phyloP scores from a whole-genome alignment of 2,888 invertebrate genomes.

The Acleris emargana region DNA sequence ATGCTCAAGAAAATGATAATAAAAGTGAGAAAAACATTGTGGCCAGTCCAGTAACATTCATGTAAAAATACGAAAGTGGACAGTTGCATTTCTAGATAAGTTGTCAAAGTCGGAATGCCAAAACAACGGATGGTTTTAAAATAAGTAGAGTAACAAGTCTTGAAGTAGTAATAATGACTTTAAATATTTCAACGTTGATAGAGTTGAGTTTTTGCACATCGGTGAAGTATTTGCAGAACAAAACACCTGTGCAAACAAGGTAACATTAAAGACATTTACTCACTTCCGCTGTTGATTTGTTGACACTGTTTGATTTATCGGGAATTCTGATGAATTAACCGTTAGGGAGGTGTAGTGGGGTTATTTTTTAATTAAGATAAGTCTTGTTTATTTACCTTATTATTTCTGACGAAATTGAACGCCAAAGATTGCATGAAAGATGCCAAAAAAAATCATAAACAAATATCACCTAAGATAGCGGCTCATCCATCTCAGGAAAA shows the following conservation, averaged over 20 bases:
- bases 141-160: neutral
- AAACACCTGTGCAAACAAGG: constrained; percentile 32
- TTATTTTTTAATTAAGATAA: constrained; percentile 19
- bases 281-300: constrained; percentile 25
- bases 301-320: constrained; percentile 11
- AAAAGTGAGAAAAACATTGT: neutral
- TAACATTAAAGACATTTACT: constrained; percentile 26
- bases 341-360: neutral
- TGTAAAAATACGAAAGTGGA: too few relatives aligned
- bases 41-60: neutral
- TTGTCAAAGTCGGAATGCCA: too few relatives aligned
- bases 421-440: constrained; percentile 52
- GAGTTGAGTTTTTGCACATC: constrained; percentile 26
- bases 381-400: constrained; percentile 7
- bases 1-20: constrained; percentile 3
- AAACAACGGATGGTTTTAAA: too few relatives aligned
- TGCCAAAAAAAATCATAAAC: constrained; percentile 57
- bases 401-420: constrained; percentile 37
- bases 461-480: constrained; percentile 63
- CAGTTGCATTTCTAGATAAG: too few relatives aligned
- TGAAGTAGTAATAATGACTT: neutral
- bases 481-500: constrained; percentile 46
- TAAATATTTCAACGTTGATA: neutral
- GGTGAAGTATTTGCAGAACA: constrained; percentile 9
- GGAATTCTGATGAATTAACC: constrained; percentile 2